Evolutionary conservation across 2,113 vertebrate species (phyloP).

Genomic region (Eclectus roratus): DNA sequence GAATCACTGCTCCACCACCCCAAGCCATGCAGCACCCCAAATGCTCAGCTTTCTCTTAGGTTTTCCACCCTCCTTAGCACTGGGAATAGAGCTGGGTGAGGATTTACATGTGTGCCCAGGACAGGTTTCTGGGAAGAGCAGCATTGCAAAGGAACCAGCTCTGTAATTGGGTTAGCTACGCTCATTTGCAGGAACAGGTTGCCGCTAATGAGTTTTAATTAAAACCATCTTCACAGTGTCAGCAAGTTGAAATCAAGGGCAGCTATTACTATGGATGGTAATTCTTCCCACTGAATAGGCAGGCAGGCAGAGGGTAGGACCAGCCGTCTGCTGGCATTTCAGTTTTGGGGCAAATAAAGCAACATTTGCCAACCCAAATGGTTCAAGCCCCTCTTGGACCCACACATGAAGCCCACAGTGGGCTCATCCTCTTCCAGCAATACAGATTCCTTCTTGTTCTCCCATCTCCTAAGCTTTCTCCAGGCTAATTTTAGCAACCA

Average conservation of each 20-base stretch:
- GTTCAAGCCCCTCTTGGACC: background rate
- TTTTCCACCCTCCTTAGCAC: rapidly evolving
- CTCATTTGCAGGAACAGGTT: conserved; percentile 55
- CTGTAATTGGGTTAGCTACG: background rate
- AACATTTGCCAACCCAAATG: background rate
- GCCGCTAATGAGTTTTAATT: conserved; percentile 53
- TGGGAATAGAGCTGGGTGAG: background rate
- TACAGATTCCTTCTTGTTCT: background rate
- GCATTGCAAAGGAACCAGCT: background rate
- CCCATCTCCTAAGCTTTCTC: background rate
- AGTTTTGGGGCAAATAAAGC: background rate
- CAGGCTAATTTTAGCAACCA: background rate
- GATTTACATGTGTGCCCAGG: background rate
- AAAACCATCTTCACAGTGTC: conserved; percentile 43
- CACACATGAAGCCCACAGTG: rapidly evolving
- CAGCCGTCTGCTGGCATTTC: background rate
- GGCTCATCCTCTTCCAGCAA: background rate
- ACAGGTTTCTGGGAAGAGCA: background rate
- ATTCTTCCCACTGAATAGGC: background rate
- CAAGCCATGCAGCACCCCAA: background rate
- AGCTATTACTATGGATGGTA: background rate
- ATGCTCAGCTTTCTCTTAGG: background rate
- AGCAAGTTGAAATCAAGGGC: conserved; percentile 52
- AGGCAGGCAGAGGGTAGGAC: background rate
- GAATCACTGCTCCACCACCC: background rate